Conservation (phyloP, 1,140 invertebrate species). For the Aphelenchoides besseyi region DNA sequence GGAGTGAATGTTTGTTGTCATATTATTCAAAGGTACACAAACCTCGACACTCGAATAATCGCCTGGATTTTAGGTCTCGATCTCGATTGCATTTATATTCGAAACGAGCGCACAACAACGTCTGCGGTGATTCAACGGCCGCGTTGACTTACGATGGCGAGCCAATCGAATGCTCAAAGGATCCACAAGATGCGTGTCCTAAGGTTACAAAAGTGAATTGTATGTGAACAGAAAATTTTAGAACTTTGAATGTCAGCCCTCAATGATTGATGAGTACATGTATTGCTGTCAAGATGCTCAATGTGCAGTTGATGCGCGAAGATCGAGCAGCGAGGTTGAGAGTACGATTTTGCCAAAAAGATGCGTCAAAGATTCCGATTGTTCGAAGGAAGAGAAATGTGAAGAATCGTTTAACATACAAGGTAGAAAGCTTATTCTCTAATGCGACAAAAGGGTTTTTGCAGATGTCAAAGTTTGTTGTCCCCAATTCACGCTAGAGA, state of each 20-base stretch:
- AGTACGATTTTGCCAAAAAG: background rate
- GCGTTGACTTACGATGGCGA: background rate
- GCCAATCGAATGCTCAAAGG: slow-evolving; percentile 8
- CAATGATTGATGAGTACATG: background rate
- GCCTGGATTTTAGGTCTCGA: slow-evolving; percentile 7
- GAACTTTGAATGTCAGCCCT: slow-evolving; percentile 12
- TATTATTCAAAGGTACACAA: too few species aligned
- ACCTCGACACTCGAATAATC: too few species aligned
- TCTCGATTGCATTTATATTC: background rate
- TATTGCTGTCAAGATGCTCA: slow-evolving; percentile 9
- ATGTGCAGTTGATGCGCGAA: background rate
- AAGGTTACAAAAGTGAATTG: background rate
- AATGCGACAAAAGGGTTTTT: too few species aligned
- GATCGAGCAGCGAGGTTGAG: background rate
- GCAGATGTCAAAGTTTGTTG: too few species aligned
- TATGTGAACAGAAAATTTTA: slow-evolving; percentile 6
- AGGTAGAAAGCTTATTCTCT: background rate
- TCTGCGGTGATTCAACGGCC: background rate
- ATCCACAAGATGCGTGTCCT: background rate
- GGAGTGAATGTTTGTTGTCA: slow-evolving; percentile 50
- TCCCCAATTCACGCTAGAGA: background rate
- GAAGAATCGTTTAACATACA: background rate
- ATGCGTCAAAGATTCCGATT: background rate
- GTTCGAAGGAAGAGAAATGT: background rate
- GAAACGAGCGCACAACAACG: background rate